A percentile compares a stretch with the other conserved stretches of the same genome.
phyloP scores from a whole-genome alignment of 2,113 vertebrate species.

The Serinus canaria region DNA sequence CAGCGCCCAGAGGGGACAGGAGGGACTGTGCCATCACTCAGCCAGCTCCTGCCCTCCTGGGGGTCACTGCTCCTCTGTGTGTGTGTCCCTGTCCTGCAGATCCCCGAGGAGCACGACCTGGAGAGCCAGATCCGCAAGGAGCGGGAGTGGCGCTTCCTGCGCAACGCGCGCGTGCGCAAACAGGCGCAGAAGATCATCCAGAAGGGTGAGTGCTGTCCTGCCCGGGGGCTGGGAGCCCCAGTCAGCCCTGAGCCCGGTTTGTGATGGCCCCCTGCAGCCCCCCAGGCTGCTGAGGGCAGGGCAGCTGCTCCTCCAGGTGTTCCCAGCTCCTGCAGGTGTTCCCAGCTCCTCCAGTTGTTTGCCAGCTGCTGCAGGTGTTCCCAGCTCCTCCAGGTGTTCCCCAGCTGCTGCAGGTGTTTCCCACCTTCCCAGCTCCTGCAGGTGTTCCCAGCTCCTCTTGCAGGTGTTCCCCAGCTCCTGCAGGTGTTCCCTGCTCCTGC shows the following conservation, averaged over 20 bases:
- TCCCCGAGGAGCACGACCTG: conserved; percentile 93
- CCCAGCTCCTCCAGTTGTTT: too few relatives aligned
- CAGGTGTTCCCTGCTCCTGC: too few relatives aligned
- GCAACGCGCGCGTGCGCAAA: conserved; percentile 85
- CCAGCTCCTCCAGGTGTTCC: too few relatives aligned
- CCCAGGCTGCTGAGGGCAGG: not conserved
- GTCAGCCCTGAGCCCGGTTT: fast-evolving
- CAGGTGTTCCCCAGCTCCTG: too few relatives aligned
- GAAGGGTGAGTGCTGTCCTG: conserved; percentile 75
- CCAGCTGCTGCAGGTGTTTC: too few relatives aligned
- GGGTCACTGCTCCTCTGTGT: not conserved
- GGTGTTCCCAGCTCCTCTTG: too few relatives aligned
- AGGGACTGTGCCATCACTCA: not conserved
- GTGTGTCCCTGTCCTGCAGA: conserved; percentile 57
- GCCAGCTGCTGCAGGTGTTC: too few relatives aligned
- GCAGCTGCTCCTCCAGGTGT: not conserved
- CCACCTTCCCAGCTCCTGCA: too few relatives aligned
- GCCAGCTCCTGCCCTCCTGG: fast-evolving
- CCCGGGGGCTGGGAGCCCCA: not conserved
- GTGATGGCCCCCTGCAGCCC: fast-evolving
- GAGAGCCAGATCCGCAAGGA: conserved; percentile 96
- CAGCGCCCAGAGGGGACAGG: not conserved
- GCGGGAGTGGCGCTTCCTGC: conserved; percentile 93
- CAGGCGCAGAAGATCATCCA: conserved; percentile 89
- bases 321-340: too few relatives aligned